Percentiles rank a stretch among this genome's conserved stretches.
phyloP scores from a whole-genome alignment of 2,113 vertebrate species.

The Calidris pygmaea region DNA sequence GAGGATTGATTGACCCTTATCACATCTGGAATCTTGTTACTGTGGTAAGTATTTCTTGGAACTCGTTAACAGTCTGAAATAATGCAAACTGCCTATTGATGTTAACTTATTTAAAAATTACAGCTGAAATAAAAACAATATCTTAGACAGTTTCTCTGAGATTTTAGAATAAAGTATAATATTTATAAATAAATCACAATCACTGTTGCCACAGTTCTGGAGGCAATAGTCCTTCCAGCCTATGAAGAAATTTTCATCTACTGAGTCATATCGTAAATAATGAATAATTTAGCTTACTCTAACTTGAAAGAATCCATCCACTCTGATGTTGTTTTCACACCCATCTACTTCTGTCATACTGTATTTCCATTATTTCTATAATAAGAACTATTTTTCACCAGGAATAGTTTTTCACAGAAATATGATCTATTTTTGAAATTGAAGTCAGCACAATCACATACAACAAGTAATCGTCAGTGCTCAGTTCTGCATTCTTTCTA shows the following conservation, averaged over 20 bases:
- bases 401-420: not conserved
- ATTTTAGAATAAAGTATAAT: not conserved
- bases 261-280: not conserved
- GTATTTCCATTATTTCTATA: not conserved
- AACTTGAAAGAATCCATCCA: not conserved
- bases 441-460: not conserved
- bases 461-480: not conserved
- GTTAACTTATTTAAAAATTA: not conserved
- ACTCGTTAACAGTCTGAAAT: not conserved
- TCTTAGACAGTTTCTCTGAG: not conserved
- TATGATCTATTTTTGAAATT: not conserved
- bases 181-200: constrained; percentile 20
- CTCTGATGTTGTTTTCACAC: not conserved
- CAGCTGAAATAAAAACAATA: not conserved
- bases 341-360: not conserved
- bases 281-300: constrained; percentile 9
- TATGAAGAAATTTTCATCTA: constrained; percentile 14
- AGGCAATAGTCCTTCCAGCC: not conserved
- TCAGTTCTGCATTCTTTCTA: not conserved
- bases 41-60: not conserved
- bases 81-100: not conserved
- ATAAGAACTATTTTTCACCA: not conserved
- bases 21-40: not conserved
- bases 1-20: not conserved
- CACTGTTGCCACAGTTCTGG: not conserved